phyloP scores from a whole-genome alignment of 2,888 invertebrate species.

The Drepanosiphum platanoidis region DNA sequence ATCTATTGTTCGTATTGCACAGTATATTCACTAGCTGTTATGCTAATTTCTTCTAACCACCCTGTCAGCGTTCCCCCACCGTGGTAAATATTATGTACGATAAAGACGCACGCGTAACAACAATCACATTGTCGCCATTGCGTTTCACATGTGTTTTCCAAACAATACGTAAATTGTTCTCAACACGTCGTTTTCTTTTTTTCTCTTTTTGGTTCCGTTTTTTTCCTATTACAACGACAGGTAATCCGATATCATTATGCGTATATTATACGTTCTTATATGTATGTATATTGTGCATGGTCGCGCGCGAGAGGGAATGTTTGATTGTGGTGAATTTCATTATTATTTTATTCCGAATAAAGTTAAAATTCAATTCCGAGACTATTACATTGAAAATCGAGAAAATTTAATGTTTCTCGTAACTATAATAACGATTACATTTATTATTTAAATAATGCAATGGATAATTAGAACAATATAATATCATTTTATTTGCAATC shows the following conservation, averaged over 20 bases:
- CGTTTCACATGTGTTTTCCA: conserved; percentile 11
- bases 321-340: too few relatives aligned
- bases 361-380: too few relatives aligned
- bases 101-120: background rate
- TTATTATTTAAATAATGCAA: too few relatives aligned
- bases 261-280: background rate
- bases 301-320: too few relatives aligned
- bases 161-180: conserved; percentile 9
- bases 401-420: too few relatives aligned
- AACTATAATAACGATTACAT: too few relatives aligned
- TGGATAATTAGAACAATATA: too few relatives aligned
- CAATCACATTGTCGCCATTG: conserved; percentile 47
- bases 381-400: too few relatives aligned
- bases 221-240: background rate
- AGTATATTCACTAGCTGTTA: conserved; percentile 6
- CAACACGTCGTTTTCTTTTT: background rate
- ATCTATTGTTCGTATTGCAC: background rate
- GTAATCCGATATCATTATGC: conserved; percentile 35
- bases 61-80: background rate
- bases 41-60: conserved; percentile 16
- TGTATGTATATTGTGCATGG: background rate
- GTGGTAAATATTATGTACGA: too few relatives aligned
- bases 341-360: too few relatives aligned
- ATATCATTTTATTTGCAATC: too few relatives aligned
- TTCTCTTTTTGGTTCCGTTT: too few relatives aligned